Conservation (phyloP, 2,888 invertebrate genomes). For the Polymixis lichenea region DNA sequence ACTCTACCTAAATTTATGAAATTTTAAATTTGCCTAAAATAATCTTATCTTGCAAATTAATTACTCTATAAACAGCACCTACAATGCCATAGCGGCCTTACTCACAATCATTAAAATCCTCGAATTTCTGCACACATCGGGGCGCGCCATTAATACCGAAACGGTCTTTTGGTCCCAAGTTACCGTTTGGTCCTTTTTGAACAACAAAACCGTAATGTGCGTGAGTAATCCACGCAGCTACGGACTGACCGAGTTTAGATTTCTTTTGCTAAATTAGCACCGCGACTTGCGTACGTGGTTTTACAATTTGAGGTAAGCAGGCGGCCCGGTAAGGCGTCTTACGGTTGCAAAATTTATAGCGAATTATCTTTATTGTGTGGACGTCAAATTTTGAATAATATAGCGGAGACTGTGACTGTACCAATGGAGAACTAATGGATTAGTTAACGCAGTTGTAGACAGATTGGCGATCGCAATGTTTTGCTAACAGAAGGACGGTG, state of each 20-base stretch:
- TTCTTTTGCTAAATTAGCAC: slow-evolving; percentile 67
- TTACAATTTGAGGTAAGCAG: slow-evolving; percentile 47
- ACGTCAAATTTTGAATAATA: background rate
- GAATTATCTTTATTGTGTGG: slow-evolving; percentile 9
- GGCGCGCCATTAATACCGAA: slow-evolving; percentile 60
- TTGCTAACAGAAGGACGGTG: slow-evolving; percentile 1
- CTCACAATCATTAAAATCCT: slow-evolving; percentile 40
- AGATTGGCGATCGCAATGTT: slow-evolving; percentile 11
- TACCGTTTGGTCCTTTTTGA: slow-evolving; percentile 52
- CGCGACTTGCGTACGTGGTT: slow-evolving; percentile 36
- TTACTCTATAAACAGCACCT: slow-evolving; percentile 3
- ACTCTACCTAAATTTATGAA: too few species aligned
- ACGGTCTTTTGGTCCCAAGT: slow-evolving; percentile 61
- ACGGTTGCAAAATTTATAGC: slow-evolving; percentile 20
- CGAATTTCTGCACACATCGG: slow-evolving; percentile 45
- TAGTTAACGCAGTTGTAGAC: slow-evolving; percentile 28
- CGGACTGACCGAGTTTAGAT: slow-evolving; percentile 68
- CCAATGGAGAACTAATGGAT: background rate
- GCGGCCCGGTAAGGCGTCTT: background rate
- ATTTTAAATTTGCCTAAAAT: too few species aligned
- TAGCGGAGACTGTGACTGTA: background rate
- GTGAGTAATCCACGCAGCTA: slow-evolving; percentile 63
- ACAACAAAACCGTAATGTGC: slow-evolving; percentile 59
- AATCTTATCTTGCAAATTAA: background rate
- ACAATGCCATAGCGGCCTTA: slow-evolving; percentile 1